These are phyloP conservation scores for Vombatus ursinus DNA, from an alignment of 2,113 vertebrate genomes.

Conservation along the genomic window DNA sequence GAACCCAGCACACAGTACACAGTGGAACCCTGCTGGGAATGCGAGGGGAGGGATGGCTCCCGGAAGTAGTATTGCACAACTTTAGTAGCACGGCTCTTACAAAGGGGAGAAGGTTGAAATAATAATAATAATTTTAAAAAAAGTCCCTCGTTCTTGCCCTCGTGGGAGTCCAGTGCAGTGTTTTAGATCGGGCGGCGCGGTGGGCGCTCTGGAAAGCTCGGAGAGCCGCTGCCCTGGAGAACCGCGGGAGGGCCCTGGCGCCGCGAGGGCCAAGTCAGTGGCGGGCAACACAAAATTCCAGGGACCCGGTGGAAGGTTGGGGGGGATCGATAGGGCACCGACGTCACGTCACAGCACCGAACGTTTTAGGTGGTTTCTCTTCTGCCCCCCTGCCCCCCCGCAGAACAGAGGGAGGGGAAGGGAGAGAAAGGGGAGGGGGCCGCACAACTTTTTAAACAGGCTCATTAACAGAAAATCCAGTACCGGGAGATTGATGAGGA, in stretches of 20 bases:
- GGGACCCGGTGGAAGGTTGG: not conserved
- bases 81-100: not conserved
- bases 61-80: not conserved
- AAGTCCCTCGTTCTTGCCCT: no score
- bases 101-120: not conserved
- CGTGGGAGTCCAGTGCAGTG: no score
- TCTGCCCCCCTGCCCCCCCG: not conserved
- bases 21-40: not conserved
- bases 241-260: not conserved
- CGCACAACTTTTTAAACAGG: not conserved
- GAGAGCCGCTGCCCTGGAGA: not conserved
- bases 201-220: not conserved
- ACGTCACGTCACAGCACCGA: accelerated
- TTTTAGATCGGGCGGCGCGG: no score
- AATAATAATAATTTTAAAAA: no score
- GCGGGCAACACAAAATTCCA: not conserved
- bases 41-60: not conserved
- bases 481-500: not conserved
- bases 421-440: accelerated
- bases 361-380: accelerated
- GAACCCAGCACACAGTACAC: not conserved
- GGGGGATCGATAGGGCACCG: accelerated
- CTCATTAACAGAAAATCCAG: not conserved
- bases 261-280: not conserved
- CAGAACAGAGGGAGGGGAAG: accelerated